Evolutionary conservation across 2,888 invertebrate genomes (phyloP).

Genomic region (Xestia c-nigrum): DNA sequence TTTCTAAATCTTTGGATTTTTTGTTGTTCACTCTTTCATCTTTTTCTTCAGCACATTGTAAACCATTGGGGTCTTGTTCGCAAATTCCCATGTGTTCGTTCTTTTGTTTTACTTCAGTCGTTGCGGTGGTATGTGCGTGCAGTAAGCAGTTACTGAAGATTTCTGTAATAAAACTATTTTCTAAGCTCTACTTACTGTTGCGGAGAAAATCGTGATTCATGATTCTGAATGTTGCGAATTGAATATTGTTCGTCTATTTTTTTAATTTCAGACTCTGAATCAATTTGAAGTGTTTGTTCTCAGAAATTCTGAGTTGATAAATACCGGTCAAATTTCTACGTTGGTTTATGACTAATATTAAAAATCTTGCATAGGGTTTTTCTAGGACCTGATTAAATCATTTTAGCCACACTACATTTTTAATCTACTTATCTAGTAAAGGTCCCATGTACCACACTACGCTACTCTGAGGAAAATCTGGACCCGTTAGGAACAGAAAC

Average conservation of each 20-base stretch:
- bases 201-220: conserved; percentile 48
- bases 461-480: background rate
- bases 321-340: background rate
- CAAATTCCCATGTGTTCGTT: conserved; percentile 29
- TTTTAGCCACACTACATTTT: background rate
- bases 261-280: background rate
- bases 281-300: background rate
- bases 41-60: conserved; percentile 4
- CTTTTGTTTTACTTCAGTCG: conserved; percentile 43
- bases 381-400: background rate
- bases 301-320: no score
- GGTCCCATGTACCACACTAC: background rate
- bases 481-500: background rate
- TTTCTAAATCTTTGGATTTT: background rate
- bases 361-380: background rate
- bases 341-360: background rate
- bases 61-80: background rate
- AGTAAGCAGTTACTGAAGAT: conserved; percentile 29
- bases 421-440: background rate
- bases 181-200: conserved; percentile 53
- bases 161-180: conserved; percentile 49
- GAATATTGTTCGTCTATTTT: conserved; percentile 4
- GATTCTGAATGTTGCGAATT: conserved; percentile 31
- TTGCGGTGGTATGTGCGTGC: conserved; percentile 45
- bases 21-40: background rate